Evolutionary conservation across 2,888 invertebrate species (phyloP).

Genomic region (Myathropa florea): DNA sequence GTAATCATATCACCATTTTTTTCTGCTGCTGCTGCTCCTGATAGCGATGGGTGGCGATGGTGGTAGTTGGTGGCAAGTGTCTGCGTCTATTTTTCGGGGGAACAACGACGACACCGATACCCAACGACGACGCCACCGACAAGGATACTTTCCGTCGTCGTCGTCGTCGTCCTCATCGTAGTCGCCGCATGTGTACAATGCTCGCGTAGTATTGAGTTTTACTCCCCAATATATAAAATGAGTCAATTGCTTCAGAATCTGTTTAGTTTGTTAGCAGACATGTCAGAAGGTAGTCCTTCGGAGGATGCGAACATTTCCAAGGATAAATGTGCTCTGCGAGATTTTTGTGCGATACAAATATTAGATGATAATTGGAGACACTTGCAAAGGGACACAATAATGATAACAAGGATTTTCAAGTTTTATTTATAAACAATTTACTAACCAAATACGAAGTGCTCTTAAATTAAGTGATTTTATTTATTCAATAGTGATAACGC

Average conservation of each 20-base stretch:
- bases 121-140: constrained; percentile 57
- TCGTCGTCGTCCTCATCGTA: not conserved
- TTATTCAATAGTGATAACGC: constrained; percentile 58
- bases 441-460: constrained; percentile 61
- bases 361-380: not conserved
- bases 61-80: constrained; percentile 21
- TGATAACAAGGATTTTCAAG: constrained; percentile 6
- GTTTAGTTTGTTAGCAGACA: constrained; percentile 68
- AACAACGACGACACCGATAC: constrained; percentile 14
- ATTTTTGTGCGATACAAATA: constrained; percentile 2
- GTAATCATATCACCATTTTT: constrained; percentile 70
- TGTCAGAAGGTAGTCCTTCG: constrained; percentile 56
- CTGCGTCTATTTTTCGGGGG: constrained; percentile 47
- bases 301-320: constrained; percentile 38
- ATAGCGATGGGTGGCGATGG: constrained; percentile 6
- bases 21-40: constrained; percentile 40
- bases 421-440: constrained; percentile 12
- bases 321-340: constrained; percentile 53
- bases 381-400: not conserved
- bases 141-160: constrained; percentile 52
- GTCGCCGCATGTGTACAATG: constrained; percentile 31
- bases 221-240: constrained; percentile 64
- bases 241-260: constrained; percentile 65
- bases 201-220: constrained; percentile 13
- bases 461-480: constrained; percentile 68